Conservation (phyloP, 2,888 invertebrate species). For the Callimorpha dominula region DNA sequence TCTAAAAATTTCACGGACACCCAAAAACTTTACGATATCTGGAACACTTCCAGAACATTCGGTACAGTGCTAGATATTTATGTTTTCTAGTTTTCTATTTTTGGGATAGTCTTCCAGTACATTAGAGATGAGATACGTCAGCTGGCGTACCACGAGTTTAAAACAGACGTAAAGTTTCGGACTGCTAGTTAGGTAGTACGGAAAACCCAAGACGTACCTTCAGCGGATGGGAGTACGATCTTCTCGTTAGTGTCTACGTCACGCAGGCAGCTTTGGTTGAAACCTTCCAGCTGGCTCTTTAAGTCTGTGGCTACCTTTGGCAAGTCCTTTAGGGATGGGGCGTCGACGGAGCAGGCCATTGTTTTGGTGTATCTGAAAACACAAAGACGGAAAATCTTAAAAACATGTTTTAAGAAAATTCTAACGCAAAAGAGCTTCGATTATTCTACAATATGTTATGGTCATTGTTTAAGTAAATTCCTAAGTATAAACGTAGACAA, state of each 20-base stretch:
- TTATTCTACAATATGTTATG: background rate
- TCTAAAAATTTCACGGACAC: background rate
- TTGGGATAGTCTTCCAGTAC: background rate
- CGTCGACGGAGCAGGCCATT: constrained; percentile 88
- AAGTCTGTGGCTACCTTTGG: constrained; percentile 96
- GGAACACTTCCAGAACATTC: constrained; percentile 3
- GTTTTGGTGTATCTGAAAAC: constrained; percentile 57
- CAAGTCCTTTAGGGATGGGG: constrained; percentile 94
- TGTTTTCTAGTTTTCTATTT: background rate
- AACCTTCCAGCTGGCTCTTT: constrained; percentile 96
- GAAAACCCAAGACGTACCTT: constrained; percentile 89
- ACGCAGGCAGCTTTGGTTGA: constrained; percentile 95
- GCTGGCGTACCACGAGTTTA: background rate
- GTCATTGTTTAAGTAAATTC: background rate
- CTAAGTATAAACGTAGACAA: constrained; percentile 11
- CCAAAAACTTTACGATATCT: constrained; percentile 3
- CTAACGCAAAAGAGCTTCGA: background rate
- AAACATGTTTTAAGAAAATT: background rate
- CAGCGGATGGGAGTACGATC: constrained; percentile 96
- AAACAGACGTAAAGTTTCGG: background rate
- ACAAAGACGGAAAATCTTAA: constrained; percentile 18
- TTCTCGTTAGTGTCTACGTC: constrained; percentile 97
- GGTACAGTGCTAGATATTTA: background rate
- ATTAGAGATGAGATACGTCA: background rate
- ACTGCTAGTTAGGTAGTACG: background rate